Evolutionary conservation across 2,113 vertebrate species (phyloP).

Genomic region (Ceyx margarethae): DNA sequence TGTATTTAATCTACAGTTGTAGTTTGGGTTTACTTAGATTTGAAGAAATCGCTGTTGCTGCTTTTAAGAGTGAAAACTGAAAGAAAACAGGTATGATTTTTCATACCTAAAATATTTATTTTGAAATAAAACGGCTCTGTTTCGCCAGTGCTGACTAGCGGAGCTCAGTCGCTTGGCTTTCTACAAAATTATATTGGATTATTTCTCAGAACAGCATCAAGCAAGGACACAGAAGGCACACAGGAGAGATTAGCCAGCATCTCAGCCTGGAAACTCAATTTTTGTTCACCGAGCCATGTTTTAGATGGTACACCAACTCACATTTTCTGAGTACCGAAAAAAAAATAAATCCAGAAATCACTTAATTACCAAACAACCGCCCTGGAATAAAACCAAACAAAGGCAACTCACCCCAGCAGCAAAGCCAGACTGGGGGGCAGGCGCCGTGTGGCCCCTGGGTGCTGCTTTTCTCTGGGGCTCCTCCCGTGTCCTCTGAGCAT

Average conservation of each 20-base stretch:
- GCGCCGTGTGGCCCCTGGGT: neutral
- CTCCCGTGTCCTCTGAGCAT: rapidly evolving
- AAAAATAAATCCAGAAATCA: neutral
- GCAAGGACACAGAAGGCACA: neutral
- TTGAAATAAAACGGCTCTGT: neutral
- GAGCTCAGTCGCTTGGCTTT: neutral
- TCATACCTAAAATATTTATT: neutral
- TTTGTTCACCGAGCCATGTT: neutral
- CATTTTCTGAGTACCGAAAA: neutral
- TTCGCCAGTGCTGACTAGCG: neutral
- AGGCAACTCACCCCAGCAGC: neutral
- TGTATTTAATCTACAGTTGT: neutral
- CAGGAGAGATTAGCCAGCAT: neutral
- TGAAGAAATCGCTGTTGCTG: neutral
- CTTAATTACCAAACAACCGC: neutral
- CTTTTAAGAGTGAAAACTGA: neutral
- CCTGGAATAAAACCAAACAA: neutral
- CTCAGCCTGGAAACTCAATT: neutral
- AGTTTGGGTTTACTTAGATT: neutral
- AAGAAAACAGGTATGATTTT: constrained; percentile 12
- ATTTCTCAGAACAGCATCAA: neutral
- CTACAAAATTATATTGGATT: neutral
- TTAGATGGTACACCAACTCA: neutral
- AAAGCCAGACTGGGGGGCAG: neutral
- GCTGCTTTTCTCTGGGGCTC: too few relatives aligned